These are phyloP conservation scores for Andricus curvator DNA, from an alignment of 2,888 invertebrate genomes.

Conservation along the genomic window DNA sequence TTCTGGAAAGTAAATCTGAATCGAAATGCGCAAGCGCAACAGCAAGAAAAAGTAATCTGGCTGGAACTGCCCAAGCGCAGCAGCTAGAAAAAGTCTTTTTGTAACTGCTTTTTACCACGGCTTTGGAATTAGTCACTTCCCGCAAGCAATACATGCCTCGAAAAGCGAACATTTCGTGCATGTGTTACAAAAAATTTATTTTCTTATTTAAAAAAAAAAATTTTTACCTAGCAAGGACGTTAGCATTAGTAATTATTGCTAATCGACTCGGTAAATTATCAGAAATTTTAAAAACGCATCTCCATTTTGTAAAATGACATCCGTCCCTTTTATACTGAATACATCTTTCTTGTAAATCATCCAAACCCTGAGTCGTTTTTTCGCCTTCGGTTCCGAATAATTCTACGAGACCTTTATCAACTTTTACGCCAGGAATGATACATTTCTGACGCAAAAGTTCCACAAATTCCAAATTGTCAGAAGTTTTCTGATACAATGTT, in stretches of 20 bases:
- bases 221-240: slow-evolving; percentile 90
- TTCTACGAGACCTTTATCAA: slow-evolving; percentile 97
- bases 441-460: slow-evolving; percentile 91
- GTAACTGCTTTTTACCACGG: no score
- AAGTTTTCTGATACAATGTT: slow-evolving; percentile 97
- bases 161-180: no score
- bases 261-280: slow-evolving; percentile 92
- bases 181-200: no score
- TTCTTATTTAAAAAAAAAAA: no score
- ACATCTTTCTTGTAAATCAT: slow-evolving; percentile 95
- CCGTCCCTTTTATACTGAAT: slow-evolving; percentile 98
- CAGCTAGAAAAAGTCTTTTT: no score
- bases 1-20: no score
- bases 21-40: no score
- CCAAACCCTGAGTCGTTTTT: slow-evolving; percentile 98
- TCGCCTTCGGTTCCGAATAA: slow-evolving; percentile 96
- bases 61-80: no score
- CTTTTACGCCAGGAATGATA: slow-evolving; percentile 98
- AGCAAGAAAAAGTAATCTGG: no score
- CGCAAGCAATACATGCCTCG: no score
- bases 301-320: slow-evolving; percentile 99
- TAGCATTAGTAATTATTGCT: slow-evolving; percentile 96
- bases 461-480: slow-evolving; percentile 90
- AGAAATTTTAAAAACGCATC: slow-evolving; percentile 96
- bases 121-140: no score